These are phyloP conservation scores for Smittia sp. DNA, from an alignment of 2,888 invertebrate species.

Conservation along the genomic window DNA sequence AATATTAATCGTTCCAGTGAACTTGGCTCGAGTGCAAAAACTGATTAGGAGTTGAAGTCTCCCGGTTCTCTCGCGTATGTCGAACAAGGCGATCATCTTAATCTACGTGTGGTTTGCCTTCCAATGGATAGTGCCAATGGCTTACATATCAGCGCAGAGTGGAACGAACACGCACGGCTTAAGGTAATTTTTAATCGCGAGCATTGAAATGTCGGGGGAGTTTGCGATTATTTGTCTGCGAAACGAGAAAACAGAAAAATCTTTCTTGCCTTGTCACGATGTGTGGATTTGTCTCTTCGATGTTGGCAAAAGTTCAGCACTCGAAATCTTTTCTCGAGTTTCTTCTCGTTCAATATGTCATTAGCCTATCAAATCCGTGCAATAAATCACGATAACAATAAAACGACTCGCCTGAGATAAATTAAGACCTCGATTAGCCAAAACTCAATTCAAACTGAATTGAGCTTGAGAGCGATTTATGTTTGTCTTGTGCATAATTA, in stretches of 20 bases:
- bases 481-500: too few species aligned
- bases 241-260: not conserved
- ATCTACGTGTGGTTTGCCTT: conserved; percentile 5
- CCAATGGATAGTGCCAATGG: conserved; percentile 32
- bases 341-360: not conserved
- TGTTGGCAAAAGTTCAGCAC: conserved; percentile 2
- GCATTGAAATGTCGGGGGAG: not conserved
- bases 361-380: not conserved
- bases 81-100: not conserved
- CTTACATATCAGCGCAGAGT: conserved; percentile 37
- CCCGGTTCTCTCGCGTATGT: not conserved
- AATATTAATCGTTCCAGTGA: too few species aligned
- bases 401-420: too few species aligned
- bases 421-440: too few species aligned
- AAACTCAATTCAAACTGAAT: too few species aligned
- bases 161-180: conserved; percentile 23
- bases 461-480: too few species aligned
- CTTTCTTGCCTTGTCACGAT: not conserved
- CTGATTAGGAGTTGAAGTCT: not conserved
- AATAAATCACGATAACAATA: conserved; percentile 15
- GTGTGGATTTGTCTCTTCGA: not conserved
- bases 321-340: not conserved
- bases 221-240: not conserved
- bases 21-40: too few species aligned
- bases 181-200: conserved; percentile 16